Conservation (phyloP, 2,888 invertebrate genomes). For the Rhimphoctona megacephalus region DNA sequence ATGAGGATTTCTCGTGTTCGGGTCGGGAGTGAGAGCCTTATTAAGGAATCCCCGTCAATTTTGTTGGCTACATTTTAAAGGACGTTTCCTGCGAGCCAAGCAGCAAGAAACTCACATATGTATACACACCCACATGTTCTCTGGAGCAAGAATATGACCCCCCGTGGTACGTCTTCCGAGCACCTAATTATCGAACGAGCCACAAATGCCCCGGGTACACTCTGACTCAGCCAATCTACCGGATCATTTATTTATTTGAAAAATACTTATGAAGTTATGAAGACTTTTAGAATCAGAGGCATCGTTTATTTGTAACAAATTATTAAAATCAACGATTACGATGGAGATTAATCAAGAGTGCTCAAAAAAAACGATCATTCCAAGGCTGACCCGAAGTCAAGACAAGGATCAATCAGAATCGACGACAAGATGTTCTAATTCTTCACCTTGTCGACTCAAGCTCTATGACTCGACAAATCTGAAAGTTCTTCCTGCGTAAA, state of each 20-base stretch:
- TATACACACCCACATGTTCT: slow-evolving; percentile 72
- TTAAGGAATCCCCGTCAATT: slow-evolving; percentile 80
- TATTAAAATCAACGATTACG: not conserved
- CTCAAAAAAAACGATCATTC: not conserved
- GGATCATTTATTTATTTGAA: slow-evolving; percentile 22
- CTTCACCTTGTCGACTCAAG: slow-evolving; percentile 44
- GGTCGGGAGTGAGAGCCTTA: slow-evolving; percentile 70
- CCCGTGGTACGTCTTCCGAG: slow-evolving; percentile 76
- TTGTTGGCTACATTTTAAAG: slow-evolving; percentile 75
- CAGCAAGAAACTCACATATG: slow-evolving; percentile 51
- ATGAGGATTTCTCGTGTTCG: slow-evolving; percentile 35
- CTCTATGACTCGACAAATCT: slow-evolving; percentile 48
- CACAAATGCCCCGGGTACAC: slow-evolving; percentile 65
- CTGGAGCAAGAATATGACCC: slow-evolving; percentile 73
- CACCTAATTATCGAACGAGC: slow-evolving; percentile 82
- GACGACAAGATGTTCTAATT: slow-evolving; percentile 52
- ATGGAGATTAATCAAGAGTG: not conserved
- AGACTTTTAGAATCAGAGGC: not conserved
- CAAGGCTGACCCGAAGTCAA: not conserved
- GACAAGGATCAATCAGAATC: slow-evolving; percentile 29
- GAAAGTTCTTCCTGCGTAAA: not conserved
- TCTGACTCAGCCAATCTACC: slow-evolving; percentile 40
- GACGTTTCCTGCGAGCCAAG: slow-evolving; percentile 38
- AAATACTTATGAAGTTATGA: not conserved
- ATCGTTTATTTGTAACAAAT: slow-evolving; percentile 3